Percentiles rank a stretch among this genome's conserved stretches.
These are phyloP conservation scores for Leuciscus idus DNA, from an alignment of 2,113 vertebrate species.

Conservation along the genomic window DNA sequence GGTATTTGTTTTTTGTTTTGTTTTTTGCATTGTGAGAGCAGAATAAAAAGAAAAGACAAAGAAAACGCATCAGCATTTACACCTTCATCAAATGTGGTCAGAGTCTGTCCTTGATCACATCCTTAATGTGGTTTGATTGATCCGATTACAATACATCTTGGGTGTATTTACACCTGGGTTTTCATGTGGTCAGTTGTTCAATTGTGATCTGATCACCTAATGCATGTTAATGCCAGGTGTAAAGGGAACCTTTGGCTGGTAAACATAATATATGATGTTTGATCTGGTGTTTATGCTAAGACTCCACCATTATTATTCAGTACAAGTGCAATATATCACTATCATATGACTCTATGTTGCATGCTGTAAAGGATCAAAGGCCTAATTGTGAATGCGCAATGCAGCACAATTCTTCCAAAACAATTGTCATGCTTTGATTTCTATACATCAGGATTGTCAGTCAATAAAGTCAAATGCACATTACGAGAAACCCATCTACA, in stretches of 20 bases:
- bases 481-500: not conserved
- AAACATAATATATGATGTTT: conserved; percentile 15
- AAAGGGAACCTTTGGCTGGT: not conserved
- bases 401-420: not conserved
- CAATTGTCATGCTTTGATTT: conserved; percentile 13
- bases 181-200: conserved; percentile 7
- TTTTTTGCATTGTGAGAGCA: not conserved
- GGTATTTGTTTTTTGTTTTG: not conserved
- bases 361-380: conserved; percentile 14
- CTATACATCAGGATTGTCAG: not conserved
- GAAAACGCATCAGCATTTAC: not conserved
- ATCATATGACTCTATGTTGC: not conserved
- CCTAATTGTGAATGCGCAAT: not conserved
- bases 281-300: conserved; percentile 15
- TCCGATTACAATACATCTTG: not conserved
- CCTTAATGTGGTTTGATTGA: not conserved
- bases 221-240: not conserved
- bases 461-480: not conserved
- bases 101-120: conserved; percentile 1
- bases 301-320: not conserved
- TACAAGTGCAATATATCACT: not conserved
- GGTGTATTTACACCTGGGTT: conserved; percentile 21
- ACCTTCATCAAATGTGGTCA: not conserved
- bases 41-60: not conserved
- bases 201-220: not conserved